Evolutionary conservation across 2,888 invertebrate species (phyloP).

Genomic region (Megalurothrips usitatus): DNA sequence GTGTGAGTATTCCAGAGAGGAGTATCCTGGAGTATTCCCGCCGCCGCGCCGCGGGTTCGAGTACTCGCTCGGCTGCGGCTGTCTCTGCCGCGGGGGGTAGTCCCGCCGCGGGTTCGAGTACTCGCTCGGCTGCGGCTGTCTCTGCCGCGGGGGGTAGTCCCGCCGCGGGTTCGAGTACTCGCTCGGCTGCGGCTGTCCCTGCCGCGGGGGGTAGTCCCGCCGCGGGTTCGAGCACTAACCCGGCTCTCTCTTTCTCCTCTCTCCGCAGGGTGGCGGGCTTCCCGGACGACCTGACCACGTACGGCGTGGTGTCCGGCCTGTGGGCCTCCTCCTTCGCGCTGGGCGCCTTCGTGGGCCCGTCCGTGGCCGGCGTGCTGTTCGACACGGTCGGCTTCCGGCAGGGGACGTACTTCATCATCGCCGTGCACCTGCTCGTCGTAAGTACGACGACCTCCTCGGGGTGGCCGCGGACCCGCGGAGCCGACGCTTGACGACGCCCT

Average conservation of each 20-base stretch:
- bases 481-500: not conserved
- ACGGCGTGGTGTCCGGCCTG: constrained; percentile 54
- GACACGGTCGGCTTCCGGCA: constrained; percentile 46
- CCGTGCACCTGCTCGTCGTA: constrained; percentile 43
- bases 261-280: constrained; percentile 44
- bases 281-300: constrained; percentile 53
- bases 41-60: not conserved
- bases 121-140: not conserved
- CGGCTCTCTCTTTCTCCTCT: constrained; percentile 29
- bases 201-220: not conserved
- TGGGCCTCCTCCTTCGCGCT: constrained; percentile 54
- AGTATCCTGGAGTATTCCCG: not conserved
- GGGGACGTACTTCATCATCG: constrained; percentile 44
- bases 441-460: constrained; percentile 34
- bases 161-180: not conserved
- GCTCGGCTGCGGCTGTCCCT: not conserved
- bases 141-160: not conserved
- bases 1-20: constrained; percentile 47
- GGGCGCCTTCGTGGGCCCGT: constrained; percentile 50
- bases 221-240: not conserved
- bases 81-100: not conserved
- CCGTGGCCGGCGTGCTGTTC: constrained; percentile 45
- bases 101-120: not conserved
- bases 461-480: not conserved
- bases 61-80: not conserved